Evolutionary conservation across 2,888 invertebrate species (phyloP).

Genomic region (Clepsis dumicolana): DNA sequence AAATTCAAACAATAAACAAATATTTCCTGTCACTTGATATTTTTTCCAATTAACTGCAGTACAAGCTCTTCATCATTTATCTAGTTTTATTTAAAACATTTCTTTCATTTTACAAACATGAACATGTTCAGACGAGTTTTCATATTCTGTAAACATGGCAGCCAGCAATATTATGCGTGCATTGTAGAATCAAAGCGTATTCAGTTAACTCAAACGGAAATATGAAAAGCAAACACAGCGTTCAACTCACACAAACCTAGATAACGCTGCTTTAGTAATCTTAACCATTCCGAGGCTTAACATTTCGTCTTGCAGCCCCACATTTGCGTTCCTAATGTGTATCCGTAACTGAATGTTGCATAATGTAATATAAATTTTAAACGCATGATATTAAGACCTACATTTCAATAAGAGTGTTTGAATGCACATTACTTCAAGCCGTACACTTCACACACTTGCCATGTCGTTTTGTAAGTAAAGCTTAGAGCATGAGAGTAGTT

Average conservation of each 20-base stretch:
- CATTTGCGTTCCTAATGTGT: slow-evolving; percentile 34
- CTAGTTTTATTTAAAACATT: too few species aligned
- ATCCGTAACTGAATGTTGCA: slow-evolving; percentile 2
- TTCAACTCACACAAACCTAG: slow-evolving; percentile 41
- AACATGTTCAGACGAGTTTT: too few species aligned
- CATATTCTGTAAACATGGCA: slow-evolving; percentile 11
- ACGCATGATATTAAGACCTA: slow-evolving; percentile 8
- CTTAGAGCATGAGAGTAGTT: slow-evolving; percentile 2
- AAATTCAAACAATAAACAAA: too few species aligned
- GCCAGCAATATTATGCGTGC: not conserved
- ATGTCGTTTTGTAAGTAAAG: slow-evolving; percentile 7
- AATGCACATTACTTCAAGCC: slow-evolving; percentile 18
- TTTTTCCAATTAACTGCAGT: too few species aligned
- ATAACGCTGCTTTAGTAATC: slow-evolving; percentile 44
- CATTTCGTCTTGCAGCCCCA: slow-evolving; percentile 33
- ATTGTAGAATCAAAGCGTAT: slow-evolving; percentile 53
- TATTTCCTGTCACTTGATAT: too few species aligned
- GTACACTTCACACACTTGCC: slow-evolving; percentile 5
- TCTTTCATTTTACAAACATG: too few species aligned
- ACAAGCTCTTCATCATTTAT: too few species aligned
- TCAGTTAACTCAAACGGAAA: slow-evolving; percentile 33
- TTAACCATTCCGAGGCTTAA: slow-evolving; percentile 37
- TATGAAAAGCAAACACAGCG: slow-evolving; percentile 44
- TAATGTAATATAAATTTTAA: slow-evolving; percentile 12
- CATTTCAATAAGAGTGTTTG: slow-evolving; percentile 8